Evolutionary conservation across 2,113 vertebrate genomes (phyloP).

Genomic region (Sisor rabdophorus): DNA sequence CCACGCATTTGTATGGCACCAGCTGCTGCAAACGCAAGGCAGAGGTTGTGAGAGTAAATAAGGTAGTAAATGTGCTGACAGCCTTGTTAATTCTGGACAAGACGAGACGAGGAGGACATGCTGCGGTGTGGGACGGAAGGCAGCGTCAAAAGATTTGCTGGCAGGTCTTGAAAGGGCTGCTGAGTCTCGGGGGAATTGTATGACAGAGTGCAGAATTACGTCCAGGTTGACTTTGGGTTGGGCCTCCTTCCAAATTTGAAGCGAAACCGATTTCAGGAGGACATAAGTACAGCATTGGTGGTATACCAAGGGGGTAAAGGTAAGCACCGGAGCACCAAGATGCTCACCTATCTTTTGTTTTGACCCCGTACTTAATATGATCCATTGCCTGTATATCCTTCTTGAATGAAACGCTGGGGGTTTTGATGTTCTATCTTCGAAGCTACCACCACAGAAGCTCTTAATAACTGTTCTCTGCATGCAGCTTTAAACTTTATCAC

Average conservation of each 20-base stretch:
- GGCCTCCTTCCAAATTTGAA: background rate
- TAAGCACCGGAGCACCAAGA: slow-evolving; percentile 40
- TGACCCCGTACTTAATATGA: background rate
- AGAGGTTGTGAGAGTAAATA: slow-evolving; percentile 34
- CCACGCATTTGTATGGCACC: slow-evolving; percentile 36
- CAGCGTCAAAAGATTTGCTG: slow-evolving; percentile 39
- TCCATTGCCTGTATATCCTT: background rate
- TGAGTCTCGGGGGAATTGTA: slow-evolving; percentile 34
- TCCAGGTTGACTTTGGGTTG: slow-evolving; percentile 34
- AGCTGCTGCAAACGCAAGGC: slow-evolving; percentile 17
- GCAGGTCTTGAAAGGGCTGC: slow-evolving; percentile 49
- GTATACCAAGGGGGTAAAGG: background rate
- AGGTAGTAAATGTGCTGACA: slow-evolving; percentile 41
- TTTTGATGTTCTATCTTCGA: slow-evolving; percentile 42
- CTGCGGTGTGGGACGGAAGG: slow-evolving; percentile 27
- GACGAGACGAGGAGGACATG: slow-evolving; percentile 30
- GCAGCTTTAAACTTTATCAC: slow-evolving; percentile 40
- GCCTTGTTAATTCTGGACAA: slow-evolving; percentile 34
- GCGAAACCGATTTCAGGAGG: slow-evolving; percentile 5
- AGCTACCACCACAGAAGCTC: slow-evolving; percentile 44
- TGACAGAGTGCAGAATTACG: slow-evolving; percentile 23
- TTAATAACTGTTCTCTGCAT: slow-evolving; percentile 51
- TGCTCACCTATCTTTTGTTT: background rate
- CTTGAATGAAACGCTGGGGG: slow-evolving; percentile 42
- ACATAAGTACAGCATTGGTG: slow-evolving; percentile 7